Conservation (phyloP, 2,888 invertebrate genomes). For the Eulithis testata region DNA sequence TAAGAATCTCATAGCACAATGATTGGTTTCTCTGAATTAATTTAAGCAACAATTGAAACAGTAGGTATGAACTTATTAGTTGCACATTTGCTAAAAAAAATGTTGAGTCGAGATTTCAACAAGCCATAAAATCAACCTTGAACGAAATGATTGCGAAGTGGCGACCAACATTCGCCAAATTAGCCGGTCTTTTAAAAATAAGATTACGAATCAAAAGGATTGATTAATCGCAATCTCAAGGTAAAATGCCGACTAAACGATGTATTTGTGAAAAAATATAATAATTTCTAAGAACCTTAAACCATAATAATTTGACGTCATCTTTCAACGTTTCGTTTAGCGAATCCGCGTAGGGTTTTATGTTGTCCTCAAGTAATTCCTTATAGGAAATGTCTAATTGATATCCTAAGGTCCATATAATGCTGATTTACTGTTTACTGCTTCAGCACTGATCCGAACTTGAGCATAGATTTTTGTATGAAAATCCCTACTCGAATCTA, state of each 20-base stretch:
- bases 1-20: too few relatives aligned
- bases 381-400: too few relatives aligned
- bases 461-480: too few relatives aligned
- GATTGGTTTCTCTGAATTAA: too few relatives aligned
- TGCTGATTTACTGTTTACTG: too few relatives aligned
- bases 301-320: background rate
- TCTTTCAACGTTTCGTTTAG: too few relatives aligned
- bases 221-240: constrained; percentile 31
- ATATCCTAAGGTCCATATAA: too few relatives aligned
- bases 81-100: constrained; percentile 1
- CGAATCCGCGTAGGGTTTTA: too few relatives aligned
- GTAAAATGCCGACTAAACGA: constrained; percentile 20
- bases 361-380: too few relatives aligned
- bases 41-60: background rate
- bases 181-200: constrained; percentile 20
- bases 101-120: constrained; percentile 19
- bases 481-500: too few relatives aligned
- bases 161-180: constrained; percentile 29
- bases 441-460: too few relatives aligned
- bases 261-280: constrained; percentile 7
- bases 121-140: constrained; percentile 33
- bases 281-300: background rate
- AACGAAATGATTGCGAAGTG: constrained; percentile 27
- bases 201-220: constrained; percentile 26
- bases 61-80: background rate